Percentiles rank a stretch among this genome's conserved stretches.
Evolutionary conservation across 2,888 invertebrate genomes (phyloP).

Genomic region (Rugalucina vietnamica): DNA sequence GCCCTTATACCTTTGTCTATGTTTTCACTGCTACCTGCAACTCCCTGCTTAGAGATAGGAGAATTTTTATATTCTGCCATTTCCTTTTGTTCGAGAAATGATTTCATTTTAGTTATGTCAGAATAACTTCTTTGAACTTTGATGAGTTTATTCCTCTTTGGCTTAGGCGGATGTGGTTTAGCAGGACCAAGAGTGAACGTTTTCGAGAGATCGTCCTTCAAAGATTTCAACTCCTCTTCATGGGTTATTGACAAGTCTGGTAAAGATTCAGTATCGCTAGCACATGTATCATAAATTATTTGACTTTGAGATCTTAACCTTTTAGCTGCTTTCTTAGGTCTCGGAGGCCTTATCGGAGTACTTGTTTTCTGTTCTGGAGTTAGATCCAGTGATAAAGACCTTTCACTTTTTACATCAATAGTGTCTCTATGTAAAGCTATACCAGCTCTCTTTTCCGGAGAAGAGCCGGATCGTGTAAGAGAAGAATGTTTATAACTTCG

Average conservation of each 20-base stretch:
- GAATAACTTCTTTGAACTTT: slow-evolving; percentile 75
- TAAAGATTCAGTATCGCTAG: slow-evolving; percentile 63
- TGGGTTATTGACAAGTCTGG: slow-evolving; percentile 47
- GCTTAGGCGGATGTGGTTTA: slow-evolving; percentile 75
- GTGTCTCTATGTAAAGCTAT: not conserved
- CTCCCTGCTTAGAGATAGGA: slow-evolving; percentile 22
- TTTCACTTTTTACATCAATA: slow-evolving; percentile 24
- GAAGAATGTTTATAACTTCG: slow-evolving; percentile 60
- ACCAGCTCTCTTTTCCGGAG: slow-evolving; percentile 46
- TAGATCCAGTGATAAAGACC: slow-evolving; percentile 51
- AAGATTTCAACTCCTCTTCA: slow-evolving; percentile 29
- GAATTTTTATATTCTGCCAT: slow-evolving; percentile 23
- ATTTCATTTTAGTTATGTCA: slow-evolving; percentile 73
- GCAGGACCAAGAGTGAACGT: slow-evolving; percentile 57
- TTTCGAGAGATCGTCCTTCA: slow-evolving; percentile 24
- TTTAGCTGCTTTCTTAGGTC: slow-evolving; percentile 69
- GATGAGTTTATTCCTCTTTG: slow-evolving; percentile 71
- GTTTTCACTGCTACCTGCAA: slow-evolving; percentile 17
- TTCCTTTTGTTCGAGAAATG: slow-evolving; percentile 57
- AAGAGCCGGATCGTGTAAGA: slow-evolving; percentile 44
- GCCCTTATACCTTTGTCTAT: slow-evolving; percentile 37
- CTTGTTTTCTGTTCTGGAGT: slow-evolving; percentile 16
- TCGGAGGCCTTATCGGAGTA: slow-evolving; percentile 72
- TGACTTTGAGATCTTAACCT: slow-evolving; percentile 47
- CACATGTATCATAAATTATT: slow-evolving; percentile 55